Evolutionary conservation across 2,888 invertebrate genomes (phyloP), one percentile per base, ranked within the genome.

Genomic region (Acrobasis consociella): DNA sequence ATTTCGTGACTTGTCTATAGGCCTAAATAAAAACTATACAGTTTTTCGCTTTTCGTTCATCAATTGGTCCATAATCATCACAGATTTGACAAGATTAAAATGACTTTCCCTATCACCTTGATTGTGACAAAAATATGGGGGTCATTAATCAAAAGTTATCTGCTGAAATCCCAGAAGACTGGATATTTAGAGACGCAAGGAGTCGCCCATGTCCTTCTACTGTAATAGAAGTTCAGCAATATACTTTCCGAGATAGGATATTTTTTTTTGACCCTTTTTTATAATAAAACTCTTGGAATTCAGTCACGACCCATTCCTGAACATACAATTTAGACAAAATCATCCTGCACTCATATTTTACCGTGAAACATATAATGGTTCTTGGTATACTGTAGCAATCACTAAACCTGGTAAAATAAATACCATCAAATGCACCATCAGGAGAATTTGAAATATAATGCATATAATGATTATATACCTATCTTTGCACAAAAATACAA

Each of bases 61-160:
- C 64, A 62, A 59, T 59, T 66, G n/a, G 65, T 69, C n/a, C 66
- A 67, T 65, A 11, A 11, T 42, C 42, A 42, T 42, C 39, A 39
- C 39, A 39, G 39, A 7, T 39, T 39, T 39, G 39, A 39, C 39
- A 39, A 39, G 39, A 39, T 39, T 69, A 13, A 65, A 62, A 62
- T 39, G 39, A 39, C 39, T 39, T 69, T 22, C 22, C 68, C 68
- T 1, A 65, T 69, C 67, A 68, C 52, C 38, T 68, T 49, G 68
- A 68, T 61, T 70, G 67, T 46, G 66, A 66, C 42, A 66, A 67
- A 60, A 69, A 69, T 64, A 67, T 71, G 65, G 71, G 63, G 50
- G 51, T 69, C 10, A 67, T 68, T 22, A 70, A 67, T 60, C 53
- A 63, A 62, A 70, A 68, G 62, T 58, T 64, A 11, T 58, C 63